Base-by-base conservation (phyloP, 2,797 vertebrate genomes). In the Mormyrops attenuatus region DNA sequence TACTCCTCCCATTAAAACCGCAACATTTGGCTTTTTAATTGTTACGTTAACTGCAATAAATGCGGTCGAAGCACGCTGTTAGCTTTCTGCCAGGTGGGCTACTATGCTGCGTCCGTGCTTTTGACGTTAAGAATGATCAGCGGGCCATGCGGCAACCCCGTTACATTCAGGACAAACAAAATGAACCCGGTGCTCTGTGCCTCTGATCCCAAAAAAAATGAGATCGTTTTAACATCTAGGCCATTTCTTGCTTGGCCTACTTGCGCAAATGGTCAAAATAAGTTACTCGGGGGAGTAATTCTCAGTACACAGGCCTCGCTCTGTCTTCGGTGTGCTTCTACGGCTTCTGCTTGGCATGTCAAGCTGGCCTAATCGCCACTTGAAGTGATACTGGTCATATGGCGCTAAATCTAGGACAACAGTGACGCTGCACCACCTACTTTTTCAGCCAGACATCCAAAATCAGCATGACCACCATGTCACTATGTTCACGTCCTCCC, bases 161-260 rank as follows among this genome's bases (percentile, higher is more conserved):
- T 50, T 50, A 26, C 82, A 85, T 85, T 52, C 82, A 50, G 82
- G 22, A 85, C 47, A 85, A 85, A 50, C n/a, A 22, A 22, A 5
- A 49, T 22, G 20, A 85, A 85, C 20, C 20, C 0, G 4, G 9
- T 49, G 20, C 38, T 44, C 41, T 80, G 73, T 80, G 6, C 38
- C 20, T 53, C 47, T 26, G 47, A 7, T 53, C 49, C 50, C 84
- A 85, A 87, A 87, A 52, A 41, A 87, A 53, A 20, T 60, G 1
- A 87, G 30, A 87, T 38, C 85, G 3, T 87, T 57, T 55, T 87
- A 53, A 87, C 53, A 87, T 53, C 85, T 87, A 87, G 85, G 85
- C 52, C 85, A 87, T 57, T 57, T 87, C 85, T 57, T 38, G 53
- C 50, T 38, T 87, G 85, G 50, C 85, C 85, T 34, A 87, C 85